phyloP scores from a whole-genome alignment of 2,888 invertebrate species.

The Parthenolecanium corni region DNA sequence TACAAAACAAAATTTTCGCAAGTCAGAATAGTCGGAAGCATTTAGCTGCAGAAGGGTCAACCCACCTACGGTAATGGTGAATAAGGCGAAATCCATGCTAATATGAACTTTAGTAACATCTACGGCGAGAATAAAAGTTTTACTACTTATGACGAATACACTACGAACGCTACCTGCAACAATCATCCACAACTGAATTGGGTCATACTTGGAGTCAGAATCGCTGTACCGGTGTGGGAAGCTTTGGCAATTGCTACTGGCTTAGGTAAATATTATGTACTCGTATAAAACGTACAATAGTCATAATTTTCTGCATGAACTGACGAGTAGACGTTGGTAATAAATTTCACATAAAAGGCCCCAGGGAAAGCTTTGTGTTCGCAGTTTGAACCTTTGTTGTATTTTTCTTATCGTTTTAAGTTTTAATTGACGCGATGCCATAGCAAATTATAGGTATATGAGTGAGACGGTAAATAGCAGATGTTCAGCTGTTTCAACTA shows the following conservation, averaged over 20 bases:
- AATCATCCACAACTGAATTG: background rate
- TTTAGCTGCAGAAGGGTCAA: too few relatives aligned
- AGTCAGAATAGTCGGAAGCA: too few relatives aligned
- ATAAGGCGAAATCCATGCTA: background rate
- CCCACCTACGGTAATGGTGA: conserved; percentile 3
- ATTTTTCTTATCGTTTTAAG: too few relatives aligned
- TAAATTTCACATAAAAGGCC: background rate
- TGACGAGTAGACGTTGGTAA: background rate
- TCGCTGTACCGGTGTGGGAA: conserved; percentile 20
- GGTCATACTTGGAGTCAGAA: conserved; percentile 3
- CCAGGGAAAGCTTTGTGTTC: too few relatives aligned
- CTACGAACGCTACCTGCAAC: background rate
- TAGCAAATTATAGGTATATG: too few relatives aligned
- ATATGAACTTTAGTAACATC: conserved; percentile 6
- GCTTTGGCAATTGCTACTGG: conserved; percentile 3
- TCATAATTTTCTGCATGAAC: too few relatives aligned
- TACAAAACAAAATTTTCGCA: too few relatives aligned
- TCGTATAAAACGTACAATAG: too few relatives aligned
- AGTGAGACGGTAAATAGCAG: too few relatives aligned
- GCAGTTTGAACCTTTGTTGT: too few relatives aligned
- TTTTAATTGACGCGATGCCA: too few relatives aligned
- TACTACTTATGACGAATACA: background rate
- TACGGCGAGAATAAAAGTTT: background rate
- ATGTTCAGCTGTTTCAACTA: too few relatives aligned
- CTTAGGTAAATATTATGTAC: conserved; percentile 12